phyloP scores from a whole-genome alignment of 2,797 vertebrate species.

The Loriculus beryllinus region DNA sequence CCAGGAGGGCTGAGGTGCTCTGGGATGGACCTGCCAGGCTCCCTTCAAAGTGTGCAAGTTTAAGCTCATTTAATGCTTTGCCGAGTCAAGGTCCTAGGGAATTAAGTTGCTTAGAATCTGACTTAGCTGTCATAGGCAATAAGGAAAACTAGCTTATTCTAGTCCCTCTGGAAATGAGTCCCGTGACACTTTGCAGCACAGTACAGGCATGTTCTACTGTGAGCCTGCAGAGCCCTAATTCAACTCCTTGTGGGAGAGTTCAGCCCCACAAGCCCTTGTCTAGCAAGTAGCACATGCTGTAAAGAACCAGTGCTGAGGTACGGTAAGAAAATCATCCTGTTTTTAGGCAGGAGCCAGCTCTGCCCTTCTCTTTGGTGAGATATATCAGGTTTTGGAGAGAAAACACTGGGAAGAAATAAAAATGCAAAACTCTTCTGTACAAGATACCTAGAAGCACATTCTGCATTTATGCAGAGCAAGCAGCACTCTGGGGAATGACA shows the following conservation, averaged over 20 bases:
- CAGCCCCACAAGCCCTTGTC: background rate
- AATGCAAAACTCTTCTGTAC: background rate
- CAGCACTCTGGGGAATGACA: background rate
- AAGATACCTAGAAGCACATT: background rate
- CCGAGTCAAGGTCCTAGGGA: background rate
- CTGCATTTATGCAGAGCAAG: background rate
- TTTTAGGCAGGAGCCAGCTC: background rate
- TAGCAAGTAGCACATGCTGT: background rate
- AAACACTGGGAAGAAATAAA: background rate
- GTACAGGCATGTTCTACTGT: background rate
- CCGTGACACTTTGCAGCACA: accelerated
- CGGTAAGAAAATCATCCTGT: background rate
- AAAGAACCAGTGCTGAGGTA: background rate
- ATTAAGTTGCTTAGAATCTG: background rate
- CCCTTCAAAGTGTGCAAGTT: background rate
- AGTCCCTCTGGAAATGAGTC: background rate
- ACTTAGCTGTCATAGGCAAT: background rate
- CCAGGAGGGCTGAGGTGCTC: background rate
- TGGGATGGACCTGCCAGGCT: background rate
- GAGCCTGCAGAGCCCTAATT: background rate
- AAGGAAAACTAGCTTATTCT: background rate
- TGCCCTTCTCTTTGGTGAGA: background rate
- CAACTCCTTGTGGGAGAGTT: background rate
- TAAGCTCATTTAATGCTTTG: background rate
- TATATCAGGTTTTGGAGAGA: background rate